Base-by-base conservation (phyloP, 1,140 invertebrate species). In the Bicyclus anynana region DNA sequence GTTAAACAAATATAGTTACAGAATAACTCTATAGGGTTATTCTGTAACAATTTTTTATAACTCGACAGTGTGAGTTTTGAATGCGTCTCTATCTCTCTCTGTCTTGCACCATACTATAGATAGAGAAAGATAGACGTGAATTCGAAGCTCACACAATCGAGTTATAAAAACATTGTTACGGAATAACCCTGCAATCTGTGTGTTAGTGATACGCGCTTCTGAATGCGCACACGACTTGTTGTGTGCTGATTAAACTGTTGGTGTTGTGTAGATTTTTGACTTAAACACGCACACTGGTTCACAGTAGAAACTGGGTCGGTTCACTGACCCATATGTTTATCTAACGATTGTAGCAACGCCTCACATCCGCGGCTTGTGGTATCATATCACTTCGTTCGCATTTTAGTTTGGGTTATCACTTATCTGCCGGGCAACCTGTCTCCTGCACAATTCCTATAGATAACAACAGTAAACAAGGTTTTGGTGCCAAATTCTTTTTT, bases 311-410 rank as follows among this genome's bases (percentile, higher is more conserved):
- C 77, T 87, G 63, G 84, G 84, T 85, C 84, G 82, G 84, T 87
- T 87, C 84, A 87, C 72, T 84, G 82, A 85, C 82, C 84, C 67
- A 87, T 87, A 83, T 87, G 84, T 87, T 87, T 87, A 87, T 85
- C 84, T 87, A 87, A 78, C 72, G 76, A 87, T 84, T 87, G 78
- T 77, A 67, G 79, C 70, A 67, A 59, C 70, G 61, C 69, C 62
- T 44, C 71, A 69, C 64, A 58, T 67, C 68, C 61, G 68, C 65
- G 67, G 68, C 69, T 67, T 70, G 47, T 66, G 54, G 76, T 80
- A 84, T 87, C 79, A 70, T 79, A 80, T 79, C 74, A 62, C 60
- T 65, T 65, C 64, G 80, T 80, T 83, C 79, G 77, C 74, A 63
- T 84, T 86, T 84, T 73, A 76, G 76, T 82, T 74, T 77, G 64